Percentiles rank a stretch among this genome's conserved stretches.
These are phyloP conservation scores for Serilophus lunatus DNA, from an alignment of 2,113 vertebrate genomes.

Conservation along the genomic window DNA sequence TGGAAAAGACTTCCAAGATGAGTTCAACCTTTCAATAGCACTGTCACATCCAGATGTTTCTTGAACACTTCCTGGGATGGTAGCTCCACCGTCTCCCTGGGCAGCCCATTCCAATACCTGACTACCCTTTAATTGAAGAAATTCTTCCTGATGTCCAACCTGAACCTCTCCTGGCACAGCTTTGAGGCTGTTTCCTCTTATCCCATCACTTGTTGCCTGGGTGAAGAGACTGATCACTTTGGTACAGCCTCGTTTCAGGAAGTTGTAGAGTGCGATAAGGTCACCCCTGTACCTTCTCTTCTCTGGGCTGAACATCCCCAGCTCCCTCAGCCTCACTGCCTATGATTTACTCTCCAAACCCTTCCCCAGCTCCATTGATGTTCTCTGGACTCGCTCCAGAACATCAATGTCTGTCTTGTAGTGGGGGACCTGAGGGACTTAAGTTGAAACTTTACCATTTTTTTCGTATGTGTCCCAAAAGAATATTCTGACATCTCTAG, in stretches of 20 bases:
- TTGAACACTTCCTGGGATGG: neutral
- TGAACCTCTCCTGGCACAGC: neutral
- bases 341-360: neutral
- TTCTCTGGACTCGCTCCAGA: neutral
- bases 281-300: neutral
- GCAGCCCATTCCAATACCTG: neutral
- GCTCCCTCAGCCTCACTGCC: neutral
- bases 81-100: neutral
- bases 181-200: neutral
- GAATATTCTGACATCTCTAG: neutral
- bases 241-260: neutral
- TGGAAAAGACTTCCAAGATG: fast-evolving
- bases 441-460: neutral
- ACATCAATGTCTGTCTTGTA: neutral
- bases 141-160: neutral
- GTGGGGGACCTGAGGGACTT: neutral
- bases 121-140: neutral
- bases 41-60: neutral
- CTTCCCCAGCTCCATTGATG: neutral
- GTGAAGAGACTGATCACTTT: fast-evolving
- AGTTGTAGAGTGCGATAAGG: neutral
- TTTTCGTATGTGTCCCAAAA: neutral
- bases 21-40: neutral
- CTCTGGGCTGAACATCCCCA: neutral
- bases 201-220: neutral